Evolutionary conservation across 2,888 invertebrate species (phyloP).

Genomic region (Peribatodes rhomboidaria): DNA sequence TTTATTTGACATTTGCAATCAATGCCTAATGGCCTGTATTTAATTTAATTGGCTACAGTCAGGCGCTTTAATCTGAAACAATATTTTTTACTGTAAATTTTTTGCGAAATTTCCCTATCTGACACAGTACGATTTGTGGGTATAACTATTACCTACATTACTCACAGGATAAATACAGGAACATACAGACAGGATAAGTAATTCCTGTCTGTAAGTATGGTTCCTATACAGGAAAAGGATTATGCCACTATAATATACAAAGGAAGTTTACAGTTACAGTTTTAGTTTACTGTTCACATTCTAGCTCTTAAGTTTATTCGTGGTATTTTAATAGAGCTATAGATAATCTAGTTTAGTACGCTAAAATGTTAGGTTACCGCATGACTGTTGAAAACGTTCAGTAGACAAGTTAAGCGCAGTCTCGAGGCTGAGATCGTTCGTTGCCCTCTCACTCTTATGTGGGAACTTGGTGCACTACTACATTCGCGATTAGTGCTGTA

Average conservation of each 20-base stretch:
- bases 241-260: no score
- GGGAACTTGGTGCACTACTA: slow-evolving; percentile 56
- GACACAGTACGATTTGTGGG: neutral
- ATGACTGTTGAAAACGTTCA: slow-evolving; percentile 60
- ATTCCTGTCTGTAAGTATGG: no score
- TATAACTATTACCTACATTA: neutral
- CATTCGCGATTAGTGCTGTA: slow-evolving; percentile 40
- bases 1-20: slow-evolving; percentile 31
- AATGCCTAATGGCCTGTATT: slow-evolving; percentile 10
- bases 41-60: slow-evolving; percentile 2
- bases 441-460: slow-evolving; percentile 68
- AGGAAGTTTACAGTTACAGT: no score
- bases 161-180: no score
- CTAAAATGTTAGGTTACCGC: slow-evolving; percentile 4
- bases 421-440: slow-evolving; percentile 71
- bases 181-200: no score
- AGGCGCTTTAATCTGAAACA: neutral
- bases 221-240: no score
- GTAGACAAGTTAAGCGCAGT: slow-evolving; percentile 60
- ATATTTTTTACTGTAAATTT: neutral
- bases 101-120: neutral
- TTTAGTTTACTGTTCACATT: no score
- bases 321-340: neutral
- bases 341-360: neutral
- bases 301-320: neutral